Evolutionary conservation across 2,113 vertebrate species (phyloP).

Genomic region (Sinocyclocheilus rhinocerous): DNA sequence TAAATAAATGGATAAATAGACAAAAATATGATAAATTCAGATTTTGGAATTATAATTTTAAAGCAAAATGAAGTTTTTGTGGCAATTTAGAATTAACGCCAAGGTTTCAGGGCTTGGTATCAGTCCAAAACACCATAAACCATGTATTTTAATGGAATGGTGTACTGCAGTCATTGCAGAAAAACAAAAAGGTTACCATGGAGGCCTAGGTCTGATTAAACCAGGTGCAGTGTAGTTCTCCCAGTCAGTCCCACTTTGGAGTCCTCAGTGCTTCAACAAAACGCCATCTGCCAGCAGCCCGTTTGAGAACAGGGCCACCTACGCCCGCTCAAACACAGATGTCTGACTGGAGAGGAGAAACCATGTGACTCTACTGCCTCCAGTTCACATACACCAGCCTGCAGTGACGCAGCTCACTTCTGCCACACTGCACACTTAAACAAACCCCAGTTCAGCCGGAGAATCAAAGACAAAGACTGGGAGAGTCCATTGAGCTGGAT

Average conservation of each 20-base stretch:
- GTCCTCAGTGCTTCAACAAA: conserved; percentile 45
- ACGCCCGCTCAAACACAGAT: conserved; percentile 44
- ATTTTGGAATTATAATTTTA: neutral
- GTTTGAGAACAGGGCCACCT: conserved; percentile 30
- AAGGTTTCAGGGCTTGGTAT: neutral
- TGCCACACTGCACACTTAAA: conserved; percentile 8
- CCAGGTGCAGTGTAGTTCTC: neutral
- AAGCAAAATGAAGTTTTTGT: neutral
- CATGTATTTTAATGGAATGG: neutral
- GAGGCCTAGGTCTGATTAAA: neutral
- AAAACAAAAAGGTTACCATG: neutral
- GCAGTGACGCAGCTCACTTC: conserved; percentile 18
- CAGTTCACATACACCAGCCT: conserved; percentile 36
- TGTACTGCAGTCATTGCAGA: neutral
- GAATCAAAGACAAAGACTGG: conserved; percentile 21
- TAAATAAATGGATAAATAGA: too few species aligned
- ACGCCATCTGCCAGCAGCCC: conserved; percentile 52
- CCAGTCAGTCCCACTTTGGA: neutral
- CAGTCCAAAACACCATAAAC: neutral
- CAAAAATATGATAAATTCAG: neutral
- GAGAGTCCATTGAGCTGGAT: neutral
- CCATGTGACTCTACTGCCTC: conserved; percentile 17
- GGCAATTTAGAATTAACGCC: neutral
- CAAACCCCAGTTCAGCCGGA: neutral
- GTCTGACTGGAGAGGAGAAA: conserved; percentile 24